A percentile compares a stretch with the other conserved stretches of the same genome.
Evolutionary conservation across 2,797 vertebrate genomes (phyloP).

Genomic region (Sarcophilus harrisii): DNA sequence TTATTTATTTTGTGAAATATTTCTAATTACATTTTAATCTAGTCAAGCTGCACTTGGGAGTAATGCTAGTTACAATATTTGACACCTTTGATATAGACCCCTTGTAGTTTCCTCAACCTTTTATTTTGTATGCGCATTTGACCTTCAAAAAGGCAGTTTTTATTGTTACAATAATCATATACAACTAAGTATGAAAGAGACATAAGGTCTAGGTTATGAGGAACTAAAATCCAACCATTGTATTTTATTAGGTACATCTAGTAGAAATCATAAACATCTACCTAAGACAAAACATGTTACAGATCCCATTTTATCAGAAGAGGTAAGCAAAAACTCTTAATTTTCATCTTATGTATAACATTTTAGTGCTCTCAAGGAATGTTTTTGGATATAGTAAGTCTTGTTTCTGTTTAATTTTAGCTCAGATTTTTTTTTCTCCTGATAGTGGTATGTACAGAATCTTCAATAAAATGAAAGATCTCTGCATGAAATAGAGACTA

Average conservation of each 20-base stretch:
- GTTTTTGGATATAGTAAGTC: constrained; percentile 30
- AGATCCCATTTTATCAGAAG: constrained; percentile 56
- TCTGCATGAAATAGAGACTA: constrained; percentile 8
- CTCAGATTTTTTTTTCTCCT: not conserved
- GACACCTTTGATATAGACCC: not conserved
- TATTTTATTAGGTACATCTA: constrained; percentile 66
- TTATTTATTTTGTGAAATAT: not conserved
- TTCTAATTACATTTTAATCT: not conserved
- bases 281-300: constrained; percentile 57
- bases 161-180: constrained; percentile 29
- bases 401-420: constrained; percentile 50
- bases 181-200: constrained; percentile 23
- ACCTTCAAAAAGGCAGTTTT: constrained; percentile 11
- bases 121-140: constrained; percentile 3
- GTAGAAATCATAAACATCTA: constrained; percentile 47
- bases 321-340: constrained; percentile 78
- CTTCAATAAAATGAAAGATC: not conserved
- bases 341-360: constrained; percentile 28
- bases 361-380: constrained; percentile 26
- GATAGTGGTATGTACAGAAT: constrained; percentile 5
- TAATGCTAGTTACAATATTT: not conserved
- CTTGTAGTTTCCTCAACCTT: not conserved
- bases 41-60: not conserved
- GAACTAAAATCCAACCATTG: constrained; percentile 47
- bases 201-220: constrained; percentile 39